phyloP scores from a whole-genome alignment of 2,797 vertebrate species.

The Acanthiza pusilla region DNA sequence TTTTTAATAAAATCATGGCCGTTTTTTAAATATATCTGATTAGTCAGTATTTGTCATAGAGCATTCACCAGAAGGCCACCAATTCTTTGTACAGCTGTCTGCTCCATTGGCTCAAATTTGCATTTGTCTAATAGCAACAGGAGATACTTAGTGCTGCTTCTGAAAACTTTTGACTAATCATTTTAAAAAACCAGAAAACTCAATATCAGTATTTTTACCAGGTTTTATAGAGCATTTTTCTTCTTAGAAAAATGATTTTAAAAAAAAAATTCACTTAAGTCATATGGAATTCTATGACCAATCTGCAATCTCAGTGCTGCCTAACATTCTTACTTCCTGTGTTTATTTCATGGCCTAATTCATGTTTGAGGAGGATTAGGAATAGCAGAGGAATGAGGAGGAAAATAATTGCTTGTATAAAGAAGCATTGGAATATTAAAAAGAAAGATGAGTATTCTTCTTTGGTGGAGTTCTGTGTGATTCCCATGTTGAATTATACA shows the following conservation, averaged over 20 bases:
- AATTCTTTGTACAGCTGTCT: background rate
- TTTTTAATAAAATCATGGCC: background rate
- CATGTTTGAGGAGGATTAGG: background rate
- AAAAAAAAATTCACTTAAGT: background rate
- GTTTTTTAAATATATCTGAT: background rate
- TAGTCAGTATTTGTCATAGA: background rate
- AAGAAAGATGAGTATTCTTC: background rate
- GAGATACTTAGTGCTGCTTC: background rate
- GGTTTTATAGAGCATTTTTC: background rate
- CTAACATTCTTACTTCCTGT: background rate
- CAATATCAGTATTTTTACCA: background rate
- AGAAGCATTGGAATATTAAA: background rate
- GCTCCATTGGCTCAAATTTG: background rate
- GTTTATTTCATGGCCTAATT: background rate
- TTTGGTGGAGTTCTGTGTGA: background rate
- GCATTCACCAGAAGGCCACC: background rate
- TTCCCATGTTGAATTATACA: background rate
- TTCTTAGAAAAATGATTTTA: background rate
- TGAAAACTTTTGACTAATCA: background rate
- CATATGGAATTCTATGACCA: background rate
- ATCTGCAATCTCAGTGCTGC: background rate
- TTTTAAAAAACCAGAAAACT: background rate
- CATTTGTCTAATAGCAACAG: background rate
- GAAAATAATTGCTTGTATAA: background rate
- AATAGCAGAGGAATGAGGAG: background rate